Base-by-base conservation (phyloP, 2,888 invertebrate genomes). In the Temnothorax unifasciatus region DNA sequence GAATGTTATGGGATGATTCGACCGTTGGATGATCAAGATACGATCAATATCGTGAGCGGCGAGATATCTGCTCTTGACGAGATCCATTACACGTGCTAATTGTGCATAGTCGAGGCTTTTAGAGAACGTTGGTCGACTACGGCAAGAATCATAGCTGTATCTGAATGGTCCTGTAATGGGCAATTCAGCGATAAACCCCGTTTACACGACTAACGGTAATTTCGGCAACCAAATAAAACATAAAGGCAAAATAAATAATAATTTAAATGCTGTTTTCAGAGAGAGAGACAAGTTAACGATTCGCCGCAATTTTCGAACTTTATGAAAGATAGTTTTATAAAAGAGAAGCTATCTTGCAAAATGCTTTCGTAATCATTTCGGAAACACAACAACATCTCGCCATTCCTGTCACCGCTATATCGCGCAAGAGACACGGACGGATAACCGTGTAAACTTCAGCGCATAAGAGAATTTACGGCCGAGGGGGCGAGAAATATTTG, bases 401-500 rank as follows among this genome's bases (percentile, higher is more conserved):
- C 44, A 47, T 13, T 9, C 75, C 13, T 54, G 64, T 66, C 66
- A 66, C 44, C n/a, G 13, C 54, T 44, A 47, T 38, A n/a, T 47
- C 47, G 34, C 13, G 38, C 59, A 34, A 34, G 47, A 59, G 47
- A 34, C 47, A 21, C 54, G 66, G 54, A 77, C 13, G 57, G 18
- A 25, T 59, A 69, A 71, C 34, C 69, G 38, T 29, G 47, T 79
- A 86, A 86, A 85, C 82, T 83, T 66, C 6, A 66, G 9, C 41
- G 73, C 81, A 34, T 47, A 76, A 82, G 64, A 57, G 84, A 73
- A 50, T 47, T 64, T 63, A 82, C 59, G 5, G 59, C 13, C 21
- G 75, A 74, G 74, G 66, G 52, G 66, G 71, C 82, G 84, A 66
- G 66, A 89, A 89, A 85, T 88, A 87, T 87, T 83, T 54, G 84